phyloP scores from a whole-genome alignment of 2,888 invertebrate genomes.

The Dorcus hopei region DNA sequence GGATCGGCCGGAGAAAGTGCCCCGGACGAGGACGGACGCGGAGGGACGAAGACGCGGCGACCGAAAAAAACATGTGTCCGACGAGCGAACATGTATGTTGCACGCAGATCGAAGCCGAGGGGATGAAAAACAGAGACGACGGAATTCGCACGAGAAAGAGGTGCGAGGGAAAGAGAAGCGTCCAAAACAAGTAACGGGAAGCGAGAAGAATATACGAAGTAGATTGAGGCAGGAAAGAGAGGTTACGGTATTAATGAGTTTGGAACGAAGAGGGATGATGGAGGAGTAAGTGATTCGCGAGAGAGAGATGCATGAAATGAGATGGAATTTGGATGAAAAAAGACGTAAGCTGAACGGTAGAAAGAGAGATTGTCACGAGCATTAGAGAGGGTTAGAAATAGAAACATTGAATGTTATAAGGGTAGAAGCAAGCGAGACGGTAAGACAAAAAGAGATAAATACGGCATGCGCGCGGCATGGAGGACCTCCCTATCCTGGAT shows the following conservation, averaged over 20 bases:
- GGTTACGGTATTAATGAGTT: constrained; percentile 17
- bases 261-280: constrained; percentile 22
- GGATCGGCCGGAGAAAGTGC: constrained; percentile 9
- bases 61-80: constrained; percentile 20
- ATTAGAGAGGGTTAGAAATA: constrained; percentile 23
- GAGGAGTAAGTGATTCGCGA: constrained; percentile 23
- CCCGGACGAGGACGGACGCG: constrained; percentile 4
- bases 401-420: constrained; percentile 27
- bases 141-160: constrained; percentile 36
- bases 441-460: constrained; percentile 53
- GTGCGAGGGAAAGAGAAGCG: constrained; percentile 16
- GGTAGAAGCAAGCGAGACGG: constrained; percentile 45
- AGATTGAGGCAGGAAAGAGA: constrained; percentile 22
- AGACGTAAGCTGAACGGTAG: constrained; percentile 9
- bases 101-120: constrained; percentile 38
- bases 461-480: constrained; percentile 46
- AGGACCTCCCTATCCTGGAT: constrained; percentile 49
- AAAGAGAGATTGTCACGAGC: constrained; percentile 19
- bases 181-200: constrained; percentile 14
- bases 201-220: constrained; percentile 11
- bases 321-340: constrained; percentile 16
- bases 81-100: constrained; percentile 27
- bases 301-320: constrained; percentile 13
- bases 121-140: constrained; percentile 38
- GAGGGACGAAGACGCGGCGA: constrained; percentile 14